Evolutionary conservation across 2,113 vertebrate species (phyloP), one percentile per base, ranked within the genome.

Genomic region (Triplophysa dalaica): DNA sequence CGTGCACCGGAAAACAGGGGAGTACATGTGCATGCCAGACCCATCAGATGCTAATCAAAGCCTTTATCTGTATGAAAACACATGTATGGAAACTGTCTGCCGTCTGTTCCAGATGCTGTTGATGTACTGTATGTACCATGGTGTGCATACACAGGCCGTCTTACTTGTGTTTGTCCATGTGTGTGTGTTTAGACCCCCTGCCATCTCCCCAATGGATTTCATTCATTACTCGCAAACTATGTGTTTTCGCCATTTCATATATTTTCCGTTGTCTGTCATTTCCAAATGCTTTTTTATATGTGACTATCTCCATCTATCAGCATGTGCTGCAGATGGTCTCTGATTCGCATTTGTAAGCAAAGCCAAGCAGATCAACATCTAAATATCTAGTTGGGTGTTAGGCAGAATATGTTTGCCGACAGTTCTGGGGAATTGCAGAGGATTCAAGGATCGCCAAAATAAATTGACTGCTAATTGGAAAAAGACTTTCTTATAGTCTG

Each of bases 21-120:
- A 63, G 73, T 63, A 29, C 73, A 63, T 63, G 33, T 75, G 58
- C 73, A 75, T 29, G 14, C 41, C 60, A 63, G 63, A 64, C 45
- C 24, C n/a, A 85, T 77, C 54, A 8, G 70, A 43, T 84, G 75
- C 80, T 84, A 86, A 84, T 86, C 76, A 83, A 81, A 78, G 80
- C 38, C 19, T 52, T 58, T 58, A 52, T 78, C 61, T 70, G n/a
- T 67, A 52, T 17, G 19, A 70, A 50, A 13, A 54, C 16, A 64
- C 60, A 74, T 72, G 50, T 19, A 54, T 26, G 54, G 7, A 74
- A 74, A 45, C 62, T 19, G 24, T 38, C 22, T 76, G 16, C n/a
- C 54, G 72, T 50, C 48, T 14, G 12, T 54, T 79, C 56, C 17
- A 16, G 33, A 58, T 56, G 24, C 17, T 54, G 61, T 77, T 65